Base-by-base conservation (phyloP, 2,113 vertebrate genomes). In the Pterocles gutturalis region DNA sequence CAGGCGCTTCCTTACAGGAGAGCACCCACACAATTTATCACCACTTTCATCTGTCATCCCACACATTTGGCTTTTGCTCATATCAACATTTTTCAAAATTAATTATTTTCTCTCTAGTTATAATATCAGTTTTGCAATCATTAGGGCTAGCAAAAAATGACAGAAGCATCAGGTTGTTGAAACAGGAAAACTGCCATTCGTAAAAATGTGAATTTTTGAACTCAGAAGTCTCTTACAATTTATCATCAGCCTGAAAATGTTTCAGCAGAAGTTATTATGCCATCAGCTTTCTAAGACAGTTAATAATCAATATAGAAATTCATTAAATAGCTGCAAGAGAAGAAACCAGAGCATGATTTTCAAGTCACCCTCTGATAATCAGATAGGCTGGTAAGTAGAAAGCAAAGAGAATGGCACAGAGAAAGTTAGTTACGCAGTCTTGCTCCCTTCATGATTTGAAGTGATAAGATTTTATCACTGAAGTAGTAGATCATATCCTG, bases 11-110 rank as follows among this genome's bases (percentile, higher is more conserved):
- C 92, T 75, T 85, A 85, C 94, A 91, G 55, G 77, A 97, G 94
- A 82, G 83, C 93, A 95, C 96, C 96, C 91, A 97, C 95, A 96
- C 94, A 97, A 85, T 97, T 96, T 97, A 97, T 95, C 97, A 97
- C 92, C 91, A 94, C 91, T 96, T 96, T 95, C 95, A 97, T 91
- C 87, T 95, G 89, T 93, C 95, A 95, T 95, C 97, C 97, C 73
- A 95, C 96, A 94, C 49, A 72, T 77, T 91, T 96, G 88, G 94
- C 95, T 95, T 95, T 87, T 93, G 91, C 95, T 95, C 96, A 85
- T 92, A 95, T 92, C 96, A 96, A 94, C 94, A 95, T 91, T 97
- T 94, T 93, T 85, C 62, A 6, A 96, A 96, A 94, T 87, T 17
- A 92, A 92, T 96, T 95, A 83, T 90, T 97, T 96, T 95, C 91